Conservation (phyloP, 2,113 vertebrate species). For the Nerophis ophidion region DNA sequence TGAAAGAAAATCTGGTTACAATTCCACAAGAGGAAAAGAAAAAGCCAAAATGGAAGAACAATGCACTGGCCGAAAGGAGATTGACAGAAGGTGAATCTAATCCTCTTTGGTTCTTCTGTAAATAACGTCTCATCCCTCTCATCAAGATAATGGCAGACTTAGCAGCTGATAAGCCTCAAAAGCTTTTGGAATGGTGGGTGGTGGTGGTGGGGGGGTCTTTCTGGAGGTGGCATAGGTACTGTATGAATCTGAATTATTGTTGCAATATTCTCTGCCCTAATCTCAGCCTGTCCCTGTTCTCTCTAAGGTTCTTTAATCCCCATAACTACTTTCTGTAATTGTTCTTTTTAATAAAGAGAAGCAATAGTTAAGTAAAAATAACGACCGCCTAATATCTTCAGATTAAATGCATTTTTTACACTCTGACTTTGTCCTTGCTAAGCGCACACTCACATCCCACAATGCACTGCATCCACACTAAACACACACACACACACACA, state of each 20-base stretch:
- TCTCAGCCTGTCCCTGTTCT: conserved; percentile 39
- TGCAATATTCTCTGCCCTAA: conserved; percentile 27
- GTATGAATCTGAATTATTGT: conserved; percentile 10
- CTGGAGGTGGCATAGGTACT: not conserved
- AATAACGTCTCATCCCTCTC: conserved; percentile 78
- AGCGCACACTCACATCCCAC: conserved; percentile 14
- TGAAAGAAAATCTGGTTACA: not conserved
- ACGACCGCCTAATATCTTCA: conserved; percentile 66
- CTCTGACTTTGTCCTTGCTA: conserved; percentile 36
- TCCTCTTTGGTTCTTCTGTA: conserved; percentile 69
- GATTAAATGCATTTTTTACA: conserved; percentile 72
- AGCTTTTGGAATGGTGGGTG: conserved; percentile 16
- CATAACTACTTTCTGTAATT: conserved; percentile 46
- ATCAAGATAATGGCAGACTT: conserved; percentile 73
- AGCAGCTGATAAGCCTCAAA: conserved; percentile 55
- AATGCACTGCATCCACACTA: not conserved
- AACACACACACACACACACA: conserved; percentile 15
- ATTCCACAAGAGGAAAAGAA: not conserved
- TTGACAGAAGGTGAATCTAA: conserved; percentile 31
- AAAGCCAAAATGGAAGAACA: not conserved
- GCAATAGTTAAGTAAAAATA: conserved; percentile 73
- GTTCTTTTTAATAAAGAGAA: conserved; percentile 63
- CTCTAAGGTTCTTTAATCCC: conserved; percentile 41
- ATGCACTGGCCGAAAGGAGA: conserved; percentile 23
- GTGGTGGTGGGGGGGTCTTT: not conserved